These are phyloP conservation scores for Onychostoma macrolepis DNA, from an alignment of 2,113 vertebrate genomes.

Conservation along the genomic window DNA sequence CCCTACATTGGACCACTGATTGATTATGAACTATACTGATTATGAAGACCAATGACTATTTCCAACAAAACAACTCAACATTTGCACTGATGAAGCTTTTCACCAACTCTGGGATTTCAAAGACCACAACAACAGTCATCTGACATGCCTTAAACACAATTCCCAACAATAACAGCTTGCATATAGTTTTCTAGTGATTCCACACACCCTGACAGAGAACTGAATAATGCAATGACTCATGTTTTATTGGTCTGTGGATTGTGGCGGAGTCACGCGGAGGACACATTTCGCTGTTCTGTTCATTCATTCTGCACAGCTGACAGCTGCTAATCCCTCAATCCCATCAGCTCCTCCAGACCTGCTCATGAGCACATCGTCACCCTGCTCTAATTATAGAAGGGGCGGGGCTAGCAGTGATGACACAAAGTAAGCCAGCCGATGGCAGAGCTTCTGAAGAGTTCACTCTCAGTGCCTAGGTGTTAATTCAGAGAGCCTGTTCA, in stretches of 20 bases:
- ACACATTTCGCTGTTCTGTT: slow-evolving; percentile 22
- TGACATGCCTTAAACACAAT: slow-evolving; percentile 4
- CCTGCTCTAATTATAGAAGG: slow-evolving; percentile 7
- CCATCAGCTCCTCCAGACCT: slow-evolving; percentile 37
- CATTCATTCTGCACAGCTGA: slow-evolving; percentile 23
- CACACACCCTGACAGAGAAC: neutral
- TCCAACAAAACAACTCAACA: neutral
- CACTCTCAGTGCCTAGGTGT: neutral
- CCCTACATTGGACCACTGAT: neutral
- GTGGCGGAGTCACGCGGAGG: neutral
- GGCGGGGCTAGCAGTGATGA: neutral
- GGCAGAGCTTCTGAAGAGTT: neutral
- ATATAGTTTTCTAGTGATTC: neutral
- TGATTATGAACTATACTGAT: too few relatives aligned
- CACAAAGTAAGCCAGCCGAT: neutral
- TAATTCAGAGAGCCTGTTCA: neutral
- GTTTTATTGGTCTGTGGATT: neutral
- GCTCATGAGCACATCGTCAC: slow-evolving; percentile 14
- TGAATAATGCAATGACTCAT: neutral
- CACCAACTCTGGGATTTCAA: slow-evolving; percentile 18
- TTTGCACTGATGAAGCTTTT: neutral
- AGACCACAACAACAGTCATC: neutral
- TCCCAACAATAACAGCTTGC: neutral
- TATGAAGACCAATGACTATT: neutral
- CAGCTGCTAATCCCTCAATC: slow-evolving; percentile 41